Percentiles rank a stretch among this genome's conserved stretches.
Evolutionary conservation across 1,140 invertebrate genomes (phyloP).

Genomic region (Cydia strobilella): DNA sequence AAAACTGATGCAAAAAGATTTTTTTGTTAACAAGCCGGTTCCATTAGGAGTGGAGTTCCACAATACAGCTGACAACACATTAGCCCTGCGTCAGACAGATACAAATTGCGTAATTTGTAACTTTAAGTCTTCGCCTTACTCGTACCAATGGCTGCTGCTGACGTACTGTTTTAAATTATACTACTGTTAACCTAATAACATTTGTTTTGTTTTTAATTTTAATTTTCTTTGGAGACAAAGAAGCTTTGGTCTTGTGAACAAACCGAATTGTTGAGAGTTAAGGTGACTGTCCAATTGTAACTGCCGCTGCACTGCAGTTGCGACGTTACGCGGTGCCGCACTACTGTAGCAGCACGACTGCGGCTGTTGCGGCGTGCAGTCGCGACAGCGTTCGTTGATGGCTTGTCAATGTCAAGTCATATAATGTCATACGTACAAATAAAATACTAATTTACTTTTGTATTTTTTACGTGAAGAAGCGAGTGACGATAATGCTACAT

Average conservation of each 20-base stretch:
- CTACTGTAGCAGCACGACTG: too few species aligned
- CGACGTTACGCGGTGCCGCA: too few species aligned
- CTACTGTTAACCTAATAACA: not conserved
- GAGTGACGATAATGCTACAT: too few species aligned
- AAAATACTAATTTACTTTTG: too few species aligned
- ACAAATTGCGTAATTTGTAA: constrained; percentile 31
- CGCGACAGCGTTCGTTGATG: too few species aligned
- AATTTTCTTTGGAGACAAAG: not conserved
- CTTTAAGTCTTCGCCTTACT: constrained; percentile 13
- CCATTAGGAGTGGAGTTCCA: not conserved
- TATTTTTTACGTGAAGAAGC: too few species aligned
- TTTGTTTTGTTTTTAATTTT: constrained; percentile 1
- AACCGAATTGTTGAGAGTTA: not conserved
- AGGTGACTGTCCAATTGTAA: too few species aligned
- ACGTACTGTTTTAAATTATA: constrained; percentile 23
- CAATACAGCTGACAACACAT: constrained; percentile 26
- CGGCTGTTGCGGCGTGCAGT: too few species aligned
- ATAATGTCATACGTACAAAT: too few species aligned
- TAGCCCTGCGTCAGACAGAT: constrained; percentile 23
- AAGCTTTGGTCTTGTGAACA: not conserved
- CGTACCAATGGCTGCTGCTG: constrained; percentile 4
- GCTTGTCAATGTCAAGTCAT: too few species aligned
- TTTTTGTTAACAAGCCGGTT: not conserved
- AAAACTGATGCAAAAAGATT: too few species aligned
- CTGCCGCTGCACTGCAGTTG: too few species aligned